phyloP scores from a whole-genome alignment of 2,888 invertebrate genomes.

The Xylocampa areola region DNA sequence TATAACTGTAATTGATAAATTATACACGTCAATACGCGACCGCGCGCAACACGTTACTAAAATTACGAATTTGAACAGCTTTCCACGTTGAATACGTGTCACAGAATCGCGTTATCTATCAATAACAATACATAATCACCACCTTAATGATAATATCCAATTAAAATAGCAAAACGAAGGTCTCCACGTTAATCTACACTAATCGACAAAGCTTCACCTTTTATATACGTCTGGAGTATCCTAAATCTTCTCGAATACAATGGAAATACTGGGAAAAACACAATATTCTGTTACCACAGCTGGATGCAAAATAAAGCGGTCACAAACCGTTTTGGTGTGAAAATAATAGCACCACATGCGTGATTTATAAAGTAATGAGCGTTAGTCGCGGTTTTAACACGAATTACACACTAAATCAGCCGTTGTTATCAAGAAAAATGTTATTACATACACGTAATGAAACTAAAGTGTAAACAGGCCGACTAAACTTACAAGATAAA shows the following conservation, averaged over 20 bases:
- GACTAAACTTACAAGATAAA: slow-evolving; percentile 23
- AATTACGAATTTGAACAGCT: slow-evolving; percentile 10
- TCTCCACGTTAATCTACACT: slow-evolving; percentile 30
- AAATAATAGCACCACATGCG: slow-evolving; percentile 22
- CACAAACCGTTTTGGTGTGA: slow-evolving; percentile 27
- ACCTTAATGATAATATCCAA: slow-evolving; percentile 44
- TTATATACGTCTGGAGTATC: slow-evolving; percentile 27
- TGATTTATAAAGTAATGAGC: slow-evolving; percentile 42
- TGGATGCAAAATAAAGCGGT: slow-evolving; percentile 37
- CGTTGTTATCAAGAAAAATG: slow-evolving; percentile 59
- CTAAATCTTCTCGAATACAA: slow-evolving; percentile 28
- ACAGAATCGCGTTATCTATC: slow-evolving; percentile 44
- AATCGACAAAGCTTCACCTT: slow-evolving; percentile 42
- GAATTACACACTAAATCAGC: slow-evolving; percentile 66
- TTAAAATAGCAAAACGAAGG: slow-evolving; percentile 35
- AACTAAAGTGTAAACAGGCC: slow-evolving; percentile 56
- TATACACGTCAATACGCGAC: slow-evolving; percentile 6
- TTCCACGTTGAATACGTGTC: slow-evolving; percentile 58
- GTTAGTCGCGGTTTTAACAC: slow-evolving; percentile 40
- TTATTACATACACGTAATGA: slow-evolving; percentile 53
- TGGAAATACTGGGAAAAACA: slow-evolving; percentile 49
- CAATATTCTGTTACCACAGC: slow-evolving; percentile 52
- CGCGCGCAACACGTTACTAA: slow-evolving; percentile 2
- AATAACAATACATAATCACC: slow-evolving; percentile 46
- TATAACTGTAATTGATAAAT: slow-evolving; percentile 20